Conservation (phyloP, 2,113 vertebrate genomes). For the Solenodon paradoxus region DNA sequence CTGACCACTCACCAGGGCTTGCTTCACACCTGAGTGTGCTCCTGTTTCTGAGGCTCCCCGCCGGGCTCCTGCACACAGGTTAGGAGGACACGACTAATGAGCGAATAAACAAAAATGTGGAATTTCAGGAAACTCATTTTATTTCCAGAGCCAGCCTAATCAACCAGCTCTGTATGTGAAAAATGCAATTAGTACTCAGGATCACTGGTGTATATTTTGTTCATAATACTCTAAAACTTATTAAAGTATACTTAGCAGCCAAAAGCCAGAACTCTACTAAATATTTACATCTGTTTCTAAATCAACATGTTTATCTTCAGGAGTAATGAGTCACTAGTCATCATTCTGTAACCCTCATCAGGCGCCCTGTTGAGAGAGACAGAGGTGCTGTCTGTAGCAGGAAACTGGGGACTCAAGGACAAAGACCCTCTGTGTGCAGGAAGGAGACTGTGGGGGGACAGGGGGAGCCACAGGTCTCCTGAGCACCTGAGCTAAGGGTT, state of each 20-base stretch:
- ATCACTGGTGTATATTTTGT: conserved; percentile 47
- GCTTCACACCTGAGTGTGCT: neutral
- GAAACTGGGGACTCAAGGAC: neutral
- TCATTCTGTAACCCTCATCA: neutral
- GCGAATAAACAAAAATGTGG: conserved; percentile 21
- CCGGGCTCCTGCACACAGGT: neutral
- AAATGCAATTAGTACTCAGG: conserved; percentile 25
- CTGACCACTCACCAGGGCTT: neutral
- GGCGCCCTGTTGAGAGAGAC: neutral
- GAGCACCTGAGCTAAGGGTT: neutral
- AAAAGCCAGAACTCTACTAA: conserved; percentile 48
- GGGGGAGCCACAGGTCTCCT: neutral
- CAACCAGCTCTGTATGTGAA: conserved; percentile 24
- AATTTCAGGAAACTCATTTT: conserved; percentile 48
- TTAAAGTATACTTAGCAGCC: conserved; percentile 47
- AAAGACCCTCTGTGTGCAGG: neutral
- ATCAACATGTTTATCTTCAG: conserved; percentile 23
- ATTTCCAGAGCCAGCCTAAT: conserved; percentile 29
- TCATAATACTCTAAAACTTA: conserved; percentile 46
- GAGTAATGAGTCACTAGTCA: conserved; percentile 4
- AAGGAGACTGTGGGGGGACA: neutral
- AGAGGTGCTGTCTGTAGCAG: neutral
- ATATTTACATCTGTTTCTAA: conserved; percentile 56
- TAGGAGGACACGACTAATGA: neutral
- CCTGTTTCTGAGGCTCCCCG: neutral